Percentiles rank a stretch among this genome's conserved stretches.
Evolutionary conservation across 1,140 invertebrate species (phyloP).

Genomic region (Drosophila orena): DNA sequence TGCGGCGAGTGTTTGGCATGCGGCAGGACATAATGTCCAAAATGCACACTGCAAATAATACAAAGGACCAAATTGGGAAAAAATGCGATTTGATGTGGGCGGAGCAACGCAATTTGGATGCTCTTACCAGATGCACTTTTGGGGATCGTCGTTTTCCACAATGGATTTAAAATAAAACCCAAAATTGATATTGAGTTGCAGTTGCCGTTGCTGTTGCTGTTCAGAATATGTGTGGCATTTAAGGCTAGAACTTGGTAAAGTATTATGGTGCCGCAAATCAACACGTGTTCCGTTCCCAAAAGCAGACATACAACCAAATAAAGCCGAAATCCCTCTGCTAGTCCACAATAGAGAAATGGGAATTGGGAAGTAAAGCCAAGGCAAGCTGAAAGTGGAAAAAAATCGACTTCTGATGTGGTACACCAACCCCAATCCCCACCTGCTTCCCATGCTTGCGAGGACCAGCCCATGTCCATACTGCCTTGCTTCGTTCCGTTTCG

Average conservation of each 20-base stretch:
- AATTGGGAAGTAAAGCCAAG: constrained; percentile 16
- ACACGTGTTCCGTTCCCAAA: constrained; percentile 15
- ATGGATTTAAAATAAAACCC: constrained; percentile 11
- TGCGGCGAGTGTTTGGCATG: constrained; percentile 51
- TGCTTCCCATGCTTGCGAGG: constrained; percentile 4
- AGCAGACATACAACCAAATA: constrained; percentile 30
- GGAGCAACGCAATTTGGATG: constrained; percentile 1
- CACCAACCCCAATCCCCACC: background rate
- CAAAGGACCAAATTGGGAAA: constrained; percentile 32
- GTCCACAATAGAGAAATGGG: constrained; percentile 19
- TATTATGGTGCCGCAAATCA: constrained; percentile 11
- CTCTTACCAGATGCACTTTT: background rate
- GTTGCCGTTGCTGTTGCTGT: no score
- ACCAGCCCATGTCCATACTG: constrained; percentile 44
- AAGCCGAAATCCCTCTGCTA: constrained; percentile 5
- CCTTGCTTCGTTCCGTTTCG: constrained; percentile 32
- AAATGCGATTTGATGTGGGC: constrained; percentile 18
- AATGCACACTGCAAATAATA: constrained; percentile 72
- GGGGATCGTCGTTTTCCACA: background rate
- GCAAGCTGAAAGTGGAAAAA: constrained; percentile 28
- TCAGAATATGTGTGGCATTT: background rate
- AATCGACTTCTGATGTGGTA: constrained; percentile 53
- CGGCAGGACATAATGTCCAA: constrained; percentile 65
- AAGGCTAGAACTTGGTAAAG: background rate
- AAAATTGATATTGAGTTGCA: constrained; percentile 8